A percentile compares a stretch with the other conserved stretches of the same genome.
These are phyloP conservation scores for Sipunculus nudus DNA, from an alignment of 2,888 invertebrate species.

Conservation along the genomic window DNA sequence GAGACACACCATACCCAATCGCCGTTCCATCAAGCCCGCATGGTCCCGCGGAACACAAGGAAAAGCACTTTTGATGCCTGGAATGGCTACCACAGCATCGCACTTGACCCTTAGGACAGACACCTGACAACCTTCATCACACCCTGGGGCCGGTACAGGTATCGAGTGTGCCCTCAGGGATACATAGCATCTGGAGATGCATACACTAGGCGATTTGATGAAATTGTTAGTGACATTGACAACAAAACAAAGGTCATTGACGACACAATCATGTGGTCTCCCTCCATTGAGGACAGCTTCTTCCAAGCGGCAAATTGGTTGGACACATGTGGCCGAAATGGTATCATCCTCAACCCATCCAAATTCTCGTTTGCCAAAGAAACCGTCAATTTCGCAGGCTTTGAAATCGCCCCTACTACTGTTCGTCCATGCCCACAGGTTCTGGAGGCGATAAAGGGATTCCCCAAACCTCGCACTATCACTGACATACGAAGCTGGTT, in stretches of 20 bases:
- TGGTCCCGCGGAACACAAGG: slow-evolving; percentile 34
- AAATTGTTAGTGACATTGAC: slow-evolving; percentile 43
- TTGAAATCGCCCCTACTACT: slow-evolving; percentile 38
- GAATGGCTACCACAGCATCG: slow-evolving; percentile 26
- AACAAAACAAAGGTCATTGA: slow-evolving; percentile 46
- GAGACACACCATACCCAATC: slow-evolving; percentile 43
- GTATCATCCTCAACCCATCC: slow-evolving; percentile 43
- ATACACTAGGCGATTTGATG: slow-evolving; percentile 29
- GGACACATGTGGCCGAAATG: slow-evolving; percentile 29
- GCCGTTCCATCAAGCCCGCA: slow-evolving; percentile 40
- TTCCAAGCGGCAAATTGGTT: slow-evolving; percentile 39
- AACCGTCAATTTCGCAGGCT: slow-evolving; percentile 43
- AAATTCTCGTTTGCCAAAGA: slow-evolving; percentile 42
- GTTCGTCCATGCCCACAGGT: slow-evolving; percentile 37
- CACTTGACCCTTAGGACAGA: neutral
- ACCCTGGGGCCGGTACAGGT: slow-evolving; percentile 39
- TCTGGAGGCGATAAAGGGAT: slow-evolving; percentile 40
- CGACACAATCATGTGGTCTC: slow-evolving; percentile 37
- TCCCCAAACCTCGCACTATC: slow-evolving; percentile 37
- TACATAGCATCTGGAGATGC: slow-evolving; percentile 28
- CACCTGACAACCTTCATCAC: slow-evolving; percentile 38
- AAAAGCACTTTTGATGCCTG: slow-evolving; percentile 39
- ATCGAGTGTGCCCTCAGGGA: slow-evolving; percentile 30
- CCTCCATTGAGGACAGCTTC: slow-evolving; percentile 38
- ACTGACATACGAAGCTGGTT: slow-evolving; percentile 46